These are phyloP conservation scores for Eupeodes luniger DNA, from an alignment of 2,888 invertebrate species.

Conservation along the genomic window DNA sequence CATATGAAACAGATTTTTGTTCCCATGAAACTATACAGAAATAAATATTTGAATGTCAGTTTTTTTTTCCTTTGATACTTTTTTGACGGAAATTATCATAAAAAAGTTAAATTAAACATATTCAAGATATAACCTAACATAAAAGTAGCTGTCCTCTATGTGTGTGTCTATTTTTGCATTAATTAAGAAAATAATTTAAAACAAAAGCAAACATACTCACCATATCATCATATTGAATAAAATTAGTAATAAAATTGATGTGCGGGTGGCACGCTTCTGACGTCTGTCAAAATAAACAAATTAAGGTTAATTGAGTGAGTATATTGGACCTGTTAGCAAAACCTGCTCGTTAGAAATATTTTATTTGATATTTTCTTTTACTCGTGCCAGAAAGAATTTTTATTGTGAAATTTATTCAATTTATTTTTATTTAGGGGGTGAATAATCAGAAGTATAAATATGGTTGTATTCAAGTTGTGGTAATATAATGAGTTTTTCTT, in stretches of 20 bases:
- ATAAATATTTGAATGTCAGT: neutral
- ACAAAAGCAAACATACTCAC: neutral
- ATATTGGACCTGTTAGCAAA: neutral
- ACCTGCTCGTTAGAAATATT: neutral
- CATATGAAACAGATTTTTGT: neutral
- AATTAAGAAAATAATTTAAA: neutral
- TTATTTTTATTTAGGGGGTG: too few relatives aligned
- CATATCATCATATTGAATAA: neutral
- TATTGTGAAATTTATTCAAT: neutral
- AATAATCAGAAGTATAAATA: too few relatives aligned
- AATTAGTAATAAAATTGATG: constrained; percentile 5
- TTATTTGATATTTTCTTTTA: neutral
- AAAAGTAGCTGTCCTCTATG: neutral
- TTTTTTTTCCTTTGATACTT: neutral
- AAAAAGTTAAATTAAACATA: constrained; percentile 6
- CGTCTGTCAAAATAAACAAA: constrained; percentile 17
- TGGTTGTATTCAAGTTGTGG: too few relatives aligned
- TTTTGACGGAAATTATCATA: neutral
- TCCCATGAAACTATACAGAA: neutral
- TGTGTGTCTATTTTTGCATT: neutral
- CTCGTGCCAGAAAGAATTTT: neutral
- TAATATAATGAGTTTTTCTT: too few relatives aligned
- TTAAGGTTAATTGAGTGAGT: constrained; percentile 9
- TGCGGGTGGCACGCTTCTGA: constrained; percentile 22
- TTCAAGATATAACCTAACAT: constrained; percentile 9